These are phyloP conservation scores for Rana temporaria DNA, from an alignment of 2,113 vertebrate species.

Conservation along the genomic window DNA sequence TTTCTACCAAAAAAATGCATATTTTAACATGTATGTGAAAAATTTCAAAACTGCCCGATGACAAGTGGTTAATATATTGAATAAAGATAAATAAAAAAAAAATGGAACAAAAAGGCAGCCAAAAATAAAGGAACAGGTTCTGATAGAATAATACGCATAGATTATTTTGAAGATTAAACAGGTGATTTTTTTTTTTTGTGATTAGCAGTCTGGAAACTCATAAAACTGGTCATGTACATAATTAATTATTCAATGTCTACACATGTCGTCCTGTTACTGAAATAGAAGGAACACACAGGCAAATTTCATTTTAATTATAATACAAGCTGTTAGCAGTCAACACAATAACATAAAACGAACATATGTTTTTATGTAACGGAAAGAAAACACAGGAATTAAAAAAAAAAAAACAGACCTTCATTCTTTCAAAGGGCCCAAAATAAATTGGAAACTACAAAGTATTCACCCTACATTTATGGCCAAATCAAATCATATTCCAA, in stretches of 20 bases:
- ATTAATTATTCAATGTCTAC: slow-evolving; percentile 35
- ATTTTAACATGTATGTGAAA: no score
- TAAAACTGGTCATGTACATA: slow-evolving; percentile 2
- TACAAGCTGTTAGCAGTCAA: slow-evolving; percentile 37
- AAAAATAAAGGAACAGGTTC: background rate
- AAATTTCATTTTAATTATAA: slow-evolving; percentile 22
- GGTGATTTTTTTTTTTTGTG: background rate
- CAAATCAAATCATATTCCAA: no score
- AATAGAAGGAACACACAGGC: background rate
- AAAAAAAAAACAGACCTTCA: no score
- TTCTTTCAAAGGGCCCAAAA: no score
- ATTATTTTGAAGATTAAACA: background rate
- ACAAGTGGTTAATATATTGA: no score
- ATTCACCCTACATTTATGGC: no score
- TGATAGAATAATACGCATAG: slow-evolving; percentile 25
- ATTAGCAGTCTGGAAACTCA: background rate
- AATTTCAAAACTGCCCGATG: no score
- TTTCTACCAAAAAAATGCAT: no score
- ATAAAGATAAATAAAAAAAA: no score
- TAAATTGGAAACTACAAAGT: no score
- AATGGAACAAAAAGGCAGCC: no score
- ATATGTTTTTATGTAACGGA: background rate
- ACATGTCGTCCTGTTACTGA: slow-evolving; percentile 19
- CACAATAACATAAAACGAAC: slow-evolving; percentile 20
- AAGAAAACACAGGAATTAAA: no score